Conservation (phyloP, 2,797 vertebrate species). For the Coccyzus lansbergi region DNA sequence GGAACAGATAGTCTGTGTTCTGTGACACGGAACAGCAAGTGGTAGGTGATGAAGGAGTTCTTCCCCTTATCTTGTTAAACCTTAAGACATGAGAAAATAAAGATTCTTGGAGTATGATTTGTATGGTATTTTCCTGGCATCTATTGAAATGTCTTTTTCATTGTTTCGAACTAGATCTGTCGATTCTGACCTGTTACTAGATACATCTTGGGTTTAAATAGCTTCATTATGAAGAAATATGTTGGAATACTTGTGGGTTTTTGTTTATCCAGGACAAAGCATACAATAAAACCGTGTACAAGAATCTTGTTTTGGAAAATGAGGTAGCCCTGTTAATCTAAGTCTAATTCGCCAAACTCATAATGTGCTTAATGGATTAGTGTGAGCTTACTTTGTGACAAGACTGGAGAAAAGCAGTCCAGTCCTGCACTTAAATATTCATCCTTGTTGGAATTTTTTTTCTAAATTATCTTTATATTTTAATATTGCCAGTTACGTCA, state of each 20-base stretch:
- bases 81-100: not conserved
- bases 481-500: not conserved
- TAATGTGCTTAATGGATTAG: constrained; percentile 71
- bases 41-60: not conserved
- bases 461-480: not conserved
- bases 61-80: not conserved
- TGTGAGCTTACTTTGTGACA: constrained; percentile 34
- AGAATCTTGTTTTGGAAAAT: constrained; percentile 60
- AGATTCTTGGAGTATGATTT: not conserved
- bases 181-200: not conserved
- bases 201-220: not conserved
- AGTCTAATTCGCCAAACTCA: constrained; percentile 50
- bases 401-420: constrained; percentile 20
- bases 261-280: constrained; percentile 21
- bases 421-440: constrained; percentile 18
- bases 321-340: constrained; percentile 60
- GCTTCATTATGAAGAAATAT: not conserved
- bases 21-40: not conserved
- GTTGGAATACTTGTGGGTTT: not conserved
- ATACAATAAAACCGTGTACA: not conserved
- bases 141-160: not conserved
- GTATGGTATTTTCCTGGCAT: not conserved
- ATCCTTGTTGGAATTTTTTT: not conserved
- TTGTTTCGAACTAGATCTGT: not conserved
- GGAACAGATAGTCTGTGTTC: not conserved